Conservation (phyloP, 2,888 invertebrate species). For the Drosophila affinis region DNA sequence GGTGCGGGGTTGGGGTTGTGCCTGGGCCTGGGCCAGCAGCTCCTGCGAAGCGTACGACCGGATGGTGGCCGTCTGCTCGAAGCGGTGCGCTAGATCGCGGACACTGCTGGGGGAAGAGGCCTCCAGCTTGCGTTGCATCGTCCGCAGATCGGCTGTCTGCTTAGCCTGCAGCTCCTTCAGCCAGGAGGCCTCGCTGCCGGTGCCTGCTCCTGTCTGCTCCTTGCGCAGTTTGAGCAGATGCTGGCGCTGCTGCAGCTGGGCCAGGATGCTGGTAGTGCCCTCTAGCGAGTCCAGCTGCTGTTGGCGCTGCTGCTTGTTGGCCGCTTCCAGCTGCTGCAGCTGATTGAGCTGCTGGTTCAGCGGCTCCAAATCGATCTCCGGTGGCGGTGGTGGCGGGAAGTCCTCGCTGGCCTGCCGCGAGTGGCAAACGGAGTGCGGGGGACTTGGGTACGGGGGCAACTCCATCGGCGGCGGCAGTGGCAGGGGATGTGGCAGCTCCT, state of each 20-base stretch:
- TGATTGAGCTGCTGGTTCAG: constrained; percentile 87
- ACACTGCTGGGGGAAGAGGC: constrained; percentile 84
- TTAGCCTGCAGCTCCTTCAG: constrained; percentile 91
- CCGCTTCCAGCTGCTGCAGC: constrained; percentile 83
- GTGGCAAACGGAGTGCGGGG: constrained; percentile 90
- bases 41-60: constrained; percentile 83
- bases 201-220: constrained; percentile 80
- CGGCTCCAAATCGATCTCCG: constrained; percentile 87
- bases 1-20: constrained; percentile 74
- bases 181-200: constrained; percentile 84
- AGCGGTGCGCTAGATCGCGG: constrained; percentile 91
- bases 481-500: constrained; percentile 45
- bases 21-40: constrained; percentile 57
- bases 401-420: constrained; percentile 95
- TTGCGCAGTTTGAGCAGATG: constrained; percentile 85
- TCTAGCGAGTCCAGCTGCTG: constrained; percentile 82
- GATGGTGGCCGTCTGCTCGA: constrained; percentile 85
- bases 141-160: constrained; percentile 87
- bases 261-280: constrained; percentile 85
- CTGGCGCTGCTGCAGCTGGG: constrained; percentile 87
- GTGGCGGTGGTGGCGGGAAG: constrained; percentile 93
- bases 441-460: constrained; percentile 92
- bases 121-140: constrained; percentile 70
- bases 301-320: constrained; percentile 83
- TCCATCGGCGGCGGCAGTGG: constrained; percentile 83